Evolutionary conservation across 2,888 invertebrate species (phyloP), one percentile per base, ranked within the genome.

Genomic region (Cryptus armator): DNA sequence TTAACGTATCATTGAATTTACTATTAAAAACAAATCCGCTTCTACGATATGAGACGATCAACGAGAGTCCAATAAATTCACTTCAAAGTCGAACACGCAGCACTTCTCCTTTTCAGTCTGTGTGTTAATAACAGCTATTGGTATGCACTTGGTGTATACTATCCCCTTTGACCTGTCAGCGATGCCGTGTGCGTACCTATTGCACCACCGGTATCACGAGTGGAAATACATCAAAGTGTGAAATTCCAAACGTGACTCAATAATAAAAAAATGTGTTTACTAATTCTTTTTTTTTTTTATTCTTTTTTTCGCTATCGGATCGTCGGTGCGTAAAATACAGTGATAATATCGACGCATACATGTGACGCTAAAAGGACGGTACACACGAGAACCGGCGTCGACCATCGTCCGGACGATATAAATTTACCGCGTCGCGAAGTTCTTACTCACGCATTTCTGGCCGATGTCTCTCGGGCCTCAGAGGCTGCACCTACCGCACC

Each of bases 381-480:
- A 46, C 70, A 56, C 64, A 48, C 66, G 53, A 66, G 46, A n/a
- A 12, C 37, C 67, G 59, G 59, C 44, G 48, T 66, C 66, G 71
- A 19, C 32, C n/a, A 46, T 74, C 44, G 32, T 74, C 62, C 81
- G 78, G 72, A 70, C 78, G 71, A 80, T 80, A 83, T 83, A 86
- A 86, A 85, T 85, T 85, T 85, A 86, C 81, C 85, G 29, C 82
- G 76, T 78, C 79, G 82, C 76, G 29, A 86, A 64, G 75, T 86
- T 86, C 86, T 86, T 85, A 83, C 85, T 83, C 83, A 76, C 85
- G 85, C 85, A 84, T 82, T 88, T 90, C 91, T 90, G 90, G 89
- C 88, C 90, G 90, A 90, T 90, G 88, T 89, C 86, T 87, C 88
- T 87, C 87, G 84, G 86, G 88, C 83, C 81, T 72, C 85, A 86